Conservation (phyloP, 2,113 vertebrate genomes). For the Tragelaphus imberbis region DNA sequence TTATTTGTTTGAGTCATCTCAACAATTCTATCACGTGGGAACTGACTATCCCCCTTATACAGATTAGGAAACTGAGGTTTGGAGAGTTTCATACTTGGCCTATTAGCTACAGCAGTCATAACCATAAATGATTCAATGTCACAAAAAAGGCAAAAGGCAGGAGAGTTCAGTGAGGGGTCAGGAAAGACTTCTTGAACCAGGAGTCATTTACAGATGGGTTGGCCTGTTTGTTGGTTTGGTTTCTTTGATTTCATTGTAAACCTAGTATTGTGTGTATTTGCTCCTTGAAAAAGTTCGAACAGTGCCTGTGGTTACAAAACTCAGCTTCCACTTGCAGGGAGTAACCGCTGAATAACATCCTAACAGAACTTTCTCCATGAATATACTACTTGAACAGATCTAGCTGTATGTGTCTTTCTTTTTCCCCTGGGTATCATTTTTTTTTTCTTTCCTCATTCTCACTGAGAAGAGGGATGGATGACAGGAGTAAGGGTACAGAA, state of each 20-base stretch:
- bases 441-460: background rate
- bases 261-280: background rate
- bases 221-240: background rate
- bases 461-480: background rate
- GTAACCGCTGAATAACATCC: background rate
- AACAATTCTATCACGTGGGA: background rate
- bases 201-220: background rate
- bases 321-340: background rate
- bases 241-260: background rate
- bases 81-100: background rate
- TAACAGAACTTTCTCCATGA: background rate
- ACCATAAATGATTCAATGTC: constrained; percentile 20
- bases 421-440: background rate
- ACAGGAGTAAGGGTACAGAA: background rate
- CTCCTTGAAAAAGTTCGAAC: background rate
- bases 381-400: background rate
- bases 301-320: background rate
- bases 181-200: background rate
- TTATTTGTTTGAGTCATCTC: background rate
- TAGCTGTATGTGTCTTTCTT: background rate
- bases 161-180: background rate
- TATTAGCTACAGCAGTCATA: background rate
- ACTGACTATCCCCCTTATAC: background rate
- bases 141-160: background rate
- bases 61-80: constrained; percentile 12